Conservation (phyloP, 64 coral and sea anemone genomes). For the Pocillopora damicornis region DNA sequence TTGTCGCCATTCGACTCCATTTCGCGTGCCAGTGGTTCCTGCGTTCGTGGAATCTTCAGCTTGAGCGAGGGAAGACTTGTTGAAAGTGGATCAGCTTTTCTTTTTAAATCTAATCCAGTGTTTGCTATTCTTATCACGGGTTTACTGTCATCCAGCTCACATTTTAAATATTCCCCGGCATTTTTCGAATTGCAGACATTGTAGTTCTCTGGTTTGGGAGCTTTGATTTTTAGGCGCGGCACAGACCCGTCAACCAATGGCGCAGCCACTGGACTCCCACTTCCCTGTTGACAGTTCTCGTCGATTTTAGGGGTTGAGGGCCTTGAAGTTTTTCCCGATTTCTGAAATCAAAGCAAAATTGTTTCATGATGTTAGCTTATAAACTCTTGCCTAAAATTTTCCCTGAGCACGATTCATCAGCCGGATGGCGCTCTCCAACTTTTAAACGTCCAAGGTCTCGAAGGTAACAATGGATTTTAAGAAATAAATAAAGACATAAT, state of each 20-base stretch:
- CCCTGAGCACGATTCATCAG: no score
- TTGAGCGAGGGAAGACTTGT: slow-evolving; percentile 76
- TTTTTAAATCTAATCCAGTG: slow-evolving; percentile 17
- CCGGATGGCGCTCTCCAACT: no score
- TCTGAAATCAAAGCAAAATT: slow-evolving; percentile 35
- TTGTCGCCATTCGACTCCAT: slow-evolving; percentile 4
- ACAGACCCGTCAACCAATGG: slow-evolving; percentile 39
- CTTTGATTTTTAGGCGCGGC: slow-evolving; percentile 67
- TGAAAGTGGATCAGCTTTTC: slow-evolving; percentile 56
- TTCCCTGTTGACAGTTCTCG: slow-evolving; percentile 13
- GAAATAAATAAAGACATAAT: no score
- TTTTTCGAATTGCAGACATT: not conserved
- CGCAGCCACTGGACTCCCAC: slow-evolving; percentile 28
- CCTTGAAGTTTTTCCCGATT: slow-evolving; percentile 51
- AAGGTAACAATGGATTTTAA: no score
- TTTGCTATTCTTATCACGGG: slow-evolving; percentile 83
- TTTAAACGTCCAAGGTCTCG: no score
- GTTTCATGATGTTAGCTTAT: no score
- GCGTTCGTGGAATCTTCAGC: slow-evolving; percentile 79
- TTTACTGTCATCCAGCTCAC: slow-evolving; percentile 80
- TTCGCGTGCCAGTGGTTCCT: slow-evolving; percentile 29
- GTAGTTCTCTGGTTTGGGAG: slow-evolving; percentile 40
- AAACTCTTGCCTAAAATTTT: no score
- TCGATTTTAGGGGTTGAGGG: slow-evolving; percentile 74
- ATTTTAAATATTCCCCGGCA: slow-evolving; percentile 27